These are phyloP conservation scores for Xenopus borealis DNA, from an alignment of 2,113 vertebrate genomes.

Conservation along the genomic window DNA sequence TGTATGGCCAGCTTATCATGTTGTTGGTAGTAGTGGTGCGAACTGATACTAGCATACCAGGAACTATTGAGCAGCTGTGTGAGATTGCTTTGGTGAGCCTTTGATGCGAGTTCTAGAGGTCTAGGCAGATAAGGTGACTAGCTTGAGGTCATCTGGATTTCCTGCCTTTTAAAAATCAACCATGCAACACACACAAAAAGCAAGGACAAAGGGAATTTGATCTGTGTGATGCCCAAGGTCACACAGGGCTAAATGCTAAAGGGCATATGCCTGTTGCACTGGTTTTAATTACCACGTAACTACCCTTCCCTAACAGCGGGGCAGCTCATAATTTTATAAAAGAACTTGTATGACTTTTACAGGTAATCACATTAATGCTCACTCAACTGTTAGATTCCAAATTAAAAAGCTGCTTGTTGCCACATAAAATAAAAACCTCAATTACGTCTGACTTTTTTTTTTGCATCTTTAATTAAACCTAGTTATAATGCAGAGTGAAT, in stretches of 20 bases:
- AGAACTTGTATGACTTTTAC: too few species aligned
- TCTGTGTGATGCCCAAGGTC: conserved; percentile 30
- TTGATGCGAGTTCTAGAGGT: conserved; percentile 3
- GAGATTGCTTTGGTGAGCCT: conserved; percentile 9
- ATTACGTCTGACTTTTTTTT: not conserved
- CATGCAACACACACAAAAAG: conserved; percentile 29
- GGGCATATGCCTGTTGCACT: conserved; percentile 25
- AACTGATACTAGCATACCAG: conserved; percentile 3
- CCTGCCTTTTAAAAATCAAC: conserved; percentile 29
- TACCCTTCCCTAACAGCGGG: not conserved
- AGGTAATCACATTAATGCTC: too few species aligned
- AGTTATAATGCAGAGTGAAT: too few species aligned
- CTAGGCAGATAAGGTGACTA: conserved; percentile 31
- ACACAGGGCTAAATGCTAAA: conserved; percentile 22
- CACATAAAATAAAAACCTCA: conserved; percentile 1
- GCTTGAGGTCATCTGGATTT: conserved; percentile 35
- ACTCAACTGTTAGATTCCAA: too few species aligned
- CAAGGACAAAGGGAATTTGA: conserved; percentile 26
- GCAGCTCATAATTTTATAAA: conserved; percentile 12
- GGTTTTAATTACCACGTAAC: conserved; percentile 32
- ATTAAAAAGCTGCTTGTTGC: too few species aligned
- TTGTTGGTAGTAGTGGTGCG: not conserved
- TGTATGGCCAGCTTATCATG: too few species aligned
- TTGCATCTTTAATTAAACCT: too few species aligned
- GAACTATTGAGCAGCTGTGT: conserved; percentile 19